Conservation (phyloP, 2,888 invertebrate genomes). For the Oligia latruncula region DNA sequence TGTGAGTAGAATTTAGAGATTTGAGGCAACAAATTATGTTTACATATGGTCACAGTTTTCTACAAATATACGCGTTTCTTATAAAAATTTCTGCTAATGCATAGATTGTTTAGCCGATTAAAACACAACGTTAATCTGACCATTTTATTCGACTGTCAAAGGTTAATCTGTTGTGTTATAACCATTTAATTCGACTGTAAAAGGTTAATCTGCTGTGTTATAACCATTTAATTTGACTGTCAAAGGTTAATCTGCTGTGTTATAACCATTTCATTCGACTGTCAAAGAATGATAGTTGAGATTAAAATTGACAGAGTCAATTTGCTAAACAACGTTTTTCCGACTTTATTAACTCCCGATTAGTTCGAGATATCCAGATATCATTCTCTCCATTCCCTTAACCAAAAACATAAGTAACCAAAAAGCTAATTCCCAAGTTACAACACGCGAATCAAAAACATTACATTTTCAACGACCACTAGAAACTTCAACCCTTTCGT, state of each 20-base stretch:
- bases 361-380: neutral
- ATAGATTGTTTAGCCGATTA: neutral
- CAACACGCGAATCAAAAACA: constrained; percentile 1
- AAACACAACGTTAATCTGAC: neutral
- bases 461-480: neutral
- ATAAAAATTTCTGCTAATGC: neutral
- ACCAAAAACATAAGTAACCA: neutral
- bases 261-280: neutral
- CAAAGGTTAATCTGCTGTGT: too few relatives aligned
- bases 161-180: neutral
- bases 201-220: too few relatives aligned
- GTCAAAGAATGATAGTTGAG: neutral
- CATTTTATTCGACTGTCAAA: neutral
- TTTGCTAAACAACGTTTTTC: neutral
- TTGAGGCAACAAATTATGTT: neutral
- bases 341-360: neutral
- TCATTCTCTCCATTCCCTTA: neutral
- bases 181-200: neutral
- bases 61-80: neutral
- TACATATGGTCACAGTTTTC: neutral
- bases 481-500: constrained; percentile 29
- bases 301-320: neutral
- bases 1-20: neutral
- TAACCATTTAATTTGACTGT: neutral
- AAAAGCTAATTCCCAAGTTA: neutral